phyloP scores from a whole-genome alignment of 2,888 invertebrate species.

The Boloria selene region DNA sequence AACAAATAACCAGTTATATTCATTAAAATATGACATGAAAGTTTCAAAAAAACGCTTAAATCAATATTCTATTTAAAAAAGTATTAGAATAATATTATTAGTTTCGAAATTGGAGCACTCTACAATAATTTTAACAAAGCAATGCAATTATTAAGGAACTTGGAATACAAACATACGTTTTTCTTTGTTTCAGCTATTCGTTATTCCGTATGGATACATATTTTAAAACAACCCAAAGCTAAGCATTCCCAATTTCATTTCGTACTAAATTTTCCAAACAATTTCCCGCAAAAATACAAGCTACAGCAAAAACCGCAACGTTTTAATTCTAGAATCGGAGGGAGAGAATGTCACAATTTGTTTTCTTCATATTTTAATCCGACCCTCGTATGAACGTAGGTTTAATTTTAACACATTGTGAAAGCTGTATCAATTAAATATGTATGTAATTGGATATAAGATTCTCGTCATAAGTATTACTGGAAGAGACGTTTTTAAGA shows the following conservation, averaged over 20 bases:
- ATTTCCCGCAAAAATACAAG: constrained; percentile 28
- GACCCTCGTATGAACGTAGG: background rate
- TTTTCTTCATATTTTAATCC: constrained; percentile 23
- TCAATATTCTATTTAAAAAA: too few species aligned
- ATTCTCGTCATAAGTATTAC: too few species aligned
- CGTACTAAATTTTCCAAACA: constrained; percentile 12
- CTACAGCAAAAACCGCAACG: constrained; percentile 24
- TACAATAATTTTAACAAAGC: too few species aligned
- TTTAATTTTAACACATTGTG: background rate
- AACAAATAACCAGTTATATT: too few species aligned
- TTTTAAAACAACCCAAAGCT: background rate
- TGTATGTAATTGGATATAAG: too few species aligned
- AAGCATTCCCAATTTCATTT: constrained; percentile 13
- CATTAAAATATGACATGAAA: too few species aligned
- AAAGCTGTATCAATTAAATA: background rate
- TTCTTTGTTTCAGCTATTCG: background rate
- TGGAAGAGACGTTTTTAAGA: too few species aligned
- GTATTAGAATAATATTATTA: too few species aligned
- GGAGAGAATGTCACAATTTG: constrained; percentile 21
- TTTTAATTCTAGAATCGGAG: constrained; percentile 28
- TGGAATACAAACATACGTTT: too few species aligned
- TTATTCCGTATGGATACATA: background rate
- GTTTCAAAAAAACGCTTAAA: too few species aligned
- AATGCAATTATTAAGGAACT: too few species aligned
- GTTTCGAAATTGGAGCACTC: too few species aligned